phyloP scores from a whole-genome alignment of 2,888 invertebrate species.

The Xanthia togata region DNA sequence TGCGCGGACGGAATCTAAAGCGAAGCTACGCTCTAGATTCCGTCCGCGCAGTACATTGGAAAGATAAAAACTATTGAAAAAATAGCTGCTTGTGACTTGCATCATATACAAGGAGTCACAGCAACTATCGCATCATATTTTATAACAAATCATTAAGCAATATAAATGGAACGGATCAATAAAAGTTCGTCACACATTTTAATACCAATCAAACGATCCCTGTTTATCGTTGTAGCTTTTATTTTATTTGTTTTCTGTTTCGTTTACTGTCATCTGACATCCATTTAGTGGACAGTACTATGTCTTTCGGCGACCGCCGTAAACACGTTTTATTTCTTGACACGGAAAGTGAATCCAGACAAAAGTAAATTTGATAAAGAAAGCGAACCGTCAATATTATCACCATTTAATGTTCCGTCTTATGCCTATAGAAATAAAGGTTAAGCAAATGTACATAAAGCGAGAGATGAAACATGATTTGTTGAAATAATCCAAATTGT shows the following conservation, averaged over 20 bases:
- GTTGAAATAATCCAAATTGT: constrained; percentile 4
- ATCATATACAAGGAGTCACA: neutral
- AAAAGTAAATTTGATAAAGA: neutral
- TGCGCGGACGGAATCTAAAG: no score
- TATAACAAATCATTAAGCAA: no score
- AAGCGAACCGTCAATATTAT: neutral
- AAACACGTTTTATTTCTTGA: constrained; percentile 15
- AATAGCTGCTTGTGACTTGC: neutral
- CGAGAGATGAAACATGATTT: neutral
- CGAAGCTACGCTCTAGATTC: neutral
- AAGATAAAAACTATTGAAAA: no score
- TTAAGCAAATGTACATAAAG: neutral
- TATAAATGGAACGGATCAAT: neutral
- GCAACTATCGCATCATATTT: no score
- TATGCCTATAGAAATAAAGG: neutral
- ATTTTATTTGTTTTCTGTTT: constrained; percentile 62
- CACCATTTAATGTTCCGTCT: neutral
- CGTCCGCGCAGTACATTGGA: neutral
- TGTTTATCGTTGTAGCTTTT: constrained; percentile 60
- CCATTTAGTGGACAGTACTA: constrained; percentile 65
- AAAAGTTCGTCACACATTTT: neutral
- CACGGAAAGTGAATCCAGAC: constrained; percentile 2
- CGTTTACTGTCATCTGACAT: constrained; percentile 72
- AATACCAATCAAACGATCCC: constrained; percentile 40
- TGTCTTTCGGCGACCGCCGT: constrained; percentile 47